Evolutionary conservation across 2,113 vertebrate species (phyloP), one percentile per base, ranked within the genome.

Genomic region (Ramphastos sulfuratus): DNA sequence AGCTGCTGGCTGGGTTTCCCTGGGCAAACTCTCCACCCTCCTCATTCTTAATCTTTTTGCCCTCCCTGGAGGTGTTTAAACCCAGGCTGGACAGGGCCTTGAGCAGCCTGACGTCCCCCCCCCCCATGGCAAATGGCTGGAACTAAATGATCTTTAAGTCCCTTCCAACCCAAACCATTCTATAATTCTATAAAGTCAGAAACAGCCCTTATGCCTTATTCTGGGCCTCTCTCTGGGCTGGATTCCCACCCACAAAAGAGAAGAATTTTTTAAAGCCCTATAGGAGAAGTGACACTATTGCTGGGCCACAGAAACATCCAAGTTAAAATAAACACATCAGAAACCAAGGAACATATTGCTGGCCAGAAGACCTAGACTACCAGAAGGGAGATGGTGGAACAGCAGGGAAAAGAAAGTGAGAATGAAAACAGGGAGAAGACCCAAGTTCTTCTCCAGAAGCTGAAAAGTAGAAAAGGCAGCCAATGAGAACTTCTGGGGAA

Each of bases 141-240:
- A 18, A 46, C 44, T 46, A 46, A 15, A 18, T 46, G 44, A 46
- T 18, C 44, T 46, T 46, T 46, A 46, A 16, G 44, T 18, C 44
- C 44, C 44, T 46, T 46, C 16, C 44, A 46, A 46, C 15, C 44
- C 44, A 46, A 46, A 46, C 44, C 44, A 46, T 46, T 46, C 42
- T 46, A 46, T 46, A 46, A 46, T 46, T 46, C 44, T 46, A 18
- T 46, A 46, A 46, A 42, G 14, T 67, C 37, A 92, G 82, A 83
- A 95, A 28, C 15, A 67, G 28, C 24, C 39, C 42, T 88, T 79
- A 37, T 44, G 64, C 64, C 79, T 88, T 76, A n/a, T 19, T 70
- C 66, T 69, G 89, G 86, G 92, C 81, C 92, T 80, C 91, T 92
- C 73, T 87, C 66, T 85, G 84, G 87, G 91, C 71, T 92, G 67